Base-by-base conservation (phyloP, 2,797 vertebrate species). In the Danionella dracula region DNA sequence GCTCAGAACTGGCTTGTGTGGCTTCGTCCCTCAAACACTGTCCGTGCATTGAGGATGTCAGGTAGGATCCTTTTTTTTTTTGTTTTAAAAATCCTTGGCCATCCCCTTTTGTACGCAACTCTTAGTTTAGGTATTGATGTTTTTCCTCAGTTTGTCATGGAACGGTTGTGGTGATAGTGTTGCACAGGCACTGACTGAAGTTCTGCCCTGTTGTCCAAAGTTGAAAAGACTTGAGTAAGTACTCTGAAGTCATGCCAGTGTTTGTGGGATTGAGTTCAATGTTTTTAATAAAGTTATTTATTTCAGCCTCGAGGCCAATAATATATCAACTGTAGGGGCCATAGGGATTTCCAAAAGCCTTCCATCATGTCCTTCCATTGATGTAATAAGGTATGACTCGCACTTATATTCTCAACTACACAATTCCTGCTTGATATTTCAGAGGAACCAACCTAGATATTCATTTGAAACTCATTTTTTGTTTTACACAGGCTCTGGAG, bases 211-310 rank as follows among this genome's bases (percentile, higher is more conserved):
- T 19, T 91, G 94, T 85, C 75, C 42, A n/a, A 85, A 64, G 40
- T 79, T 96, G 74, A 89, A 80, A 75, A 81, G 68, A 64, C 71
- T 97, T 19, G 93, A 96, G 94, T 96, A 84, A 90, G 94, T 92
- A 48, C 53, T 12, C 38, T 4, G 11, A 15, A n/a, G 21, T 17
- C 11, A 7, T 35, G 2, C 19, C 10, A 4, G 10, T 45, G 11
- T 21, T 60, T 27, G 4, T 8, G 32, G 41, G 21, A 16, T 15
- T 8, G 23, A 13, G n/a, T n/a, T 16, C 27, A 42, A 12, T 23
- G 19, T 65, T 42, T 12, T 41, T 51, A 4, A 53, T 53, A 4
- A 58, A 19, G 44, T 10, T 37, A 27, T 21, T 65, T 13, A 16
- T 66, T 66, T 4, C 60, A 96, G 94, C 68, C 82, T 96, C 83